Conservation (phyloP, 2,888 invertebrate genomes). For the Meiosimyza platycephala region DNA sequence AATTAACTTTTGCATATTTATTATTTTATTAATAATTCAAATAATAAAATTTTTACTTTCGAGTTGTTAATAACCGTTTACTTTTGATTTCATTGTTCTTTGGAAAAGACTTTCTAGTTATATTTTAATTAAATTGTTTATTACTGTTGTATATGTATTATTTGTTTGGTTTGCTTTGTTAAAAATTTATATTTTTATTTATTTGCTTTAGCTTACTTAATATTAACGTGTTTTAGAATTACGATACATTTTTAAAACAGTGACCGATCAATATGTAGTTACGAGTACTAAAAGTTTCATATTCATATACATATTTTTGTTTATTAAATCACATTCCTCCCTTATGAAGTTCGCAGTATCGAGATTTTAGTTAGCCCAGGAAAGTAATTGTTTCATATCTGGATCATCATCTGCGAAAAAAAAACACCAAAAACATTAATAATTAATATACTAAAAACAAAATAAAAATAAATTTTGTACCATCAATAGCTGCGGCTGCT, state of each 20-base stretch:
- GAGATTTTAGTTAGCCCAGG: conserved; percentile 76
- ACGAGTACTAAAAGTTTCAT: neutral
- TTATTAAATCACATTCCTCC: conserved; percentile 18
- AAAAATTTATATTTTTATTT: conserved; percentile 7
- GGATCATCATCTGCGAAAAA: conserved; percentile 69
- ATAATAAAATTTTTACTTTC: too few relatives aligned
- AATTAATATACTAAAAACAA: neutral
- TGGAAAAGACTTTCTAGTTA: conserved; percentile 1
- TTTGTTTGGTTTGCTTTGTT: conserved; percentile 17
- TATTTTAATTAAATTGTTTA: conserved; percentile 16
- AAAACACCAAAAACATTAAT: neutral
- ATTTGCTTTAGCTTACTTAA: conserved; percentile 30
- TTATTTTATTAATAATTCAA: too few relatives aligned
- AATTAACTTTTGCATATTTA: too few relatives aligned
- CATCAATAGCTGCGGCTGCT: conserved; percentile 37
- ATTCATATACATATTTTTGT: conserved; percentile 2
- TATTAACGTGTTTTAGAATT: conserved; percentile 25
- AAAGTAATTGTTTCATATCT: conserved; percentile 79
- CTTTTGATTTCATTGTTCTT: neutral
- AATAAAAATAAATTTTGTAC: conserved; percentile 14
- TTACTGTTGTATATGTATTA: conserved; percentile 5
- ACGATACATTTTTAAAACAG: conserved; percentile 38
- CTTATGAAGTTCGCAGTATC: neutral
- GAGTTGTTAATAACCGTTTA: neutral
- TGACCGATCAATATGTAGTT: conserved; percentile 43